Conservation (phyloP, 2,888 invertebrate species). For the Microplitis deprimator region DNA sequence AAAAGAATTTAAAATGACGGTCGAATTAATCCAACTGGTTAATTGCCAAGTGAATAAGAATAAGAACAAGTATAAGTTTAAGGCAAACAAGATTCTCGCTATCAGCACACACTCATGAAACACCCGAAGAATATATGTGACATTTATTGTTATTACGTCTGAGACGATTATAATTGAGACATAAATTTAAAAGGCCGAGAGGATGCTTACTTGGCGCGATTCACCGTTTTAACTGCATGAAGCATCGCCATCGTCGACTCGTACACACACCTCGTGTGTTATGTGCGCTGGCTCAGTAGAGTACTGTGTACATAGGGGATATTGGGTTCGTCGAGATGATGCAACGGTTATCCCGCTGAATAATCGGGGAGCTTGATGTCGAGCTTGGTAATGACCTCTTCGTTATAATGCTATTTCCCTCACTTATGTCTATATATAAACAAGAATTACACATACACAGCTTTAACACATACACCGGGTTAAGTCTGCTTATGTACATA, state of each 20-base stretch:
- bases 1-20: not conserved
- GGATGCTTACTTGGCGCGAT: conserved; percentile 47
- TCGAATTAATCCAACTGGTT: conserved; percentile 53
- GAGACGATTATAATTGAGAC: conserved; percentile 63
- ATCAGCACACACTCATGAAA: conserved; percentile 23
- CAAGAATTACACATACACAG: not conserved
- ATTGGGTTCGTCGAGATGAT: conserved; percentile 10
- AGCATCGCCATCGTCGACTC: not conserved
- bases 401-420: conserved; percentile 4
- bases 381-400: conserved; percentile 29
- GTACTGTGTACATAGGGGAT: not conserved
- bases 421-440: not conserved
- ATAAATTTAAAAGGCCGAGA: conserved; percentile 54
- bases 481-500: not conserved
- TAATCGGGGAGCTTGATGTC: conserved; percentile 2
- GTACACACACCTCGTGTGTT: not conserved
- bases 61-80: conserved; percentile 53
- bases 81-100: conserved; percentile 58
- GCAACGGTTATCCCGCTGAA: conserved; percentile 21
- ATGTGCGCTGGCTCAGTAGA: not conserved
- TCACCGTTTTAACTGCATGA: conserved; percentile 14
- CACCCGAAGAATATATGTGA: conserved; percentile 55
- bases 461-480: conserved; percentile 2
- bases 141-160: conserved; percentile 63
- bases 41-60: conserved; percentile 50